Evolutionary conservation across 2,113 vertebrate genomes (phyloP).

Genomic region (Geothlypis trichas): DNA sequence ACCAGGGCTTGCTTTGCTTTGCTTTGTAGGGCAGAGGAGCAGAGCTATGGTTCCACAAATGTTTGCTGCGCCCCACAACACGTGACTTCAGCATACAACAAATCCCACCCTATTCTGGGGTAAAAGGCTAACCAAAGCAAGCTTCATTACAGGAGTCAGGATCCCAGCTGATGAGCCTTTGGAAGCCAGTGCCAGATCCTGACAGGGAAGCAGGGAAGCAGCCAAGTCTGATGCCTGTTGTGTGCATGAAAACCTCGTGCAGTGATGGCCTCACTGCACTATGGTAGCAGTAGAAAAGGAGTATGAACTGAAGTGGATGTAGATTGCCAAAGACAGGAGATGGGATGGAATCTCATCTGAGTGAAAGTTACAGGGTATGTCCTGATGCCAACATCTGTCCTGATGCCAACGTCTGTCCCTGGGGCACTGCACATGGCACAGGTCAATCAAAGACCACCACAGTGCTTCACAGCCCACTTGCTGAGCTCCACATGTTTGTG

Average conservation of each 20-base stretch:
- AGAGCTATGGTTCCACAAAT: neutral
- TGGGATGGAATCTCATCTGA: neutral
- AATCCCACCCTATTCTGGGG: neutral
- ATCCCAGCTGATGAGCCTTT: neutral
- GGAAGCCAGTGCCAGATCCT: neutral
- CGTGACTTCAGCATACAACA: neutral
- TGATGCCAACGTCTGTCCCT: neutral
- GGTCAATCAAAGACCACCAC: neutral
- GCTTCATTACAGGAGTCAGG: neutral
- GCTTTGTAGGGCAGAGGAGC: neutral
- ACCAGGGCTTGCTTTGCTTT: neutral
- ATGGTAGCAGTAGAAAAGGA: neutral
- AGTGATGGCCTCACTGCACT: neutral
- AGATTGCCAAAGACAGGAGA: neutral
- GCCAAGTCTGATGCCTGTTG: neutral
- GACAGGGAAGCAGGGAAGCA: neutral
- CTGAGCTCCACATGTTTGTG: neutral
- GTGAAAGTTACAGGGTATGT: fast-evolving
- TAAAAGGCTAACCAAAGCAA: neutral
- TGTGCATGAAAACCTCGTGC: neutral
- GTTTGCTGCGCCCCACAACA: neutral
- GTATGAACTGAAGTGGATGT: neutral
- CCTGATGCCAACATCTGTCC: fast-evolving
- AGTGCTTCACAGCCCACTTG: neutral
- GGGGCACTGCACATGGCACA: neutral